Evolutionary conservation across 2,888 invertebrate species (phyloP).

Genomic region (Limnephilus auricula): DNA sequence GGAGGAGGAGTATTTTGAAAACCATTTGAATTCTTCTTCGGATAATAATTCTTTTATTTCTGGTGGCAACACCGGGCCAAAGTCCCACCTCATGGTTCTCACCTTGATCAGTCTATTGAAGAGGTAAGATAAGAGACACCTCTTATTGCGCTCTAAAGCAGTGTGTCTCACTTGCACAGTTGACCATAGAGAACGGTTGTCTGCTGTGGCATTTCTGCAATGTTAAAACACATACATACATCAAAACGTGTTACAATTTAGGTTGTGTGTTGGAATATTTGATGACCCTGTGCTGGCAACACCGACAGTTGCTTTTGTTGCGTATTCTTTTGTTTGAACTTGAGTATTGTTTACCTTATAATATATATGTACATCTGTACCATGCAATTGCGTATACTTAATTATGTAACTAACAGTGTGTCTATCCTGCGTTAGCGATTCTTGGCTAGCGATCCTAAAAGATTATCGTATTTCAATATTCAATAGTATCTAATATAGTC

Average conservation of each 20-base stretch:
- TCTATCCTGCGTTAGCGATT: too few species aligned
- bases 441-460: too few species aligned
- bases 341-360: too few species aligned
- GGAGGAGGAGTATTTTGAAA: slow-evolving; percentile 90
- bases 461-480: too few species aligned
- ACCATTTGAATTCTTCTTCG: slow-evolving; percentile 91
- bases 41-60: slow-evolving; percentile 90
- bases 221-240: background rate
- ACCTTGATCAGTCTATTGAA: slow-evolving; percentile 89
- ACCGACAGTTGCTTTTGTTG: too few species aligned
- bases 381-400: too few species aligned
- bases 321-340: too few species aligned
- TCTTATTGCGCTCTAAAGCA: slow-evolving; percentile 91
- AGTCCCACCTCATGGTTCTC: slow-evolving; percentile 95
- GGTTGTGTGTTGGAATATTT: too few species aligned
- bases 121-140: slow-evolving; percentile 91
- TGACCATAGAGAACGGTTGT: slow-evolving; percentile 81
- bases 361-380: too few species aligned
- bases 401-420: too few species aligned
- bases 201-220: slow-evolving; percentile 76
- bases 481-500: too few species aligned
- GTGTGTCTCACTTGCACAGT: slow-evolving; percentile 91
- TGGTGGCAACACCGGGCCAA: slow-evolving; percentile 92
- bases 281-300: too few species aligned
- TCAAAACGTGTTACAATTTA: background rate